A percentile compares a stretch with the other conserved stretches of the same genome.
phyloP scores from a whole-genome alignment of 2,797 vertebrate species.

The Pyrocephalus nanus region DNA sequence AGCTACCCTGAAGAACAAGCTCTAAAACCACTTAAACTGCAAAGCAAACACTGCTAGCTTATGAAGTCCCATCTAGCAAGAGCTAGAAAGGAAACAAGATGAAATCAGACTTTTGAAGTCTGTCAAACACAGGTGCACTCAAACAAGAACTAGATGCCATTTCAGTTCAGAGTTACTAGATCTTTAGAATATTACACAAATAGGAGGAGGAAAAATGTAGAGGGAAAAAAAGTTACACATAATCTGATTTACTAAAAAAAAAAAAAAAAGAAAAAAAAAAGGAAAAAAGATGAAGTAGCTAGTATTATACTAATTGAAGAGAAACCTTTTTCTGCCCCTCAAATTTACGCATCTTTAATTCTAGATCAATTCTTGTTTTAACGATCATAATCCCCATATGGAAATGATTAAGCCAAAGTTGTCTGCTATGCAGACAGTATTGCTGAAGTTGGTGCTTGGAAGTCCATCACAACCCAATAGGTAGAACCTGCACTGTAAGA shows the following conservation, averaged over 20 bases:
- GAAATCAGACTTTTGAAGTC: background rate
- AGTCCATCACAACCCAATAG: background rate
- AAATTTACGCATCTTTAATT: background rate
- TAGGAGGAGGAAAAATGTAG: no score
- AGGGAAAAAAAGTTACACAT: background rate
- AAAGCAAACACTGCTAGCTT: background rate
- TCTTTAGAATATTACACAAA: background rate
- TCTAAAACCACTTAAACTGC: background rate
- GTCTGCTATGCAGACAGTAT: background rate
- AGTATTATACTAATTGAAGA: background rate
- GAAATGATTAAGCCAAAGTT: background rate
- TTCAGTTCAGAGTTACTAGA: background rate
- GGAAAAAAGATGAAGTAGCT: background rate
- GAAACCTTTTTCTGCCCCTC: background rate
- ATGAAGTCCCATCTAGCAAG: background rate
- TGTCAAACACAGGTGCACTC: background rate
- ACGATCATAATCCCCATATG: background rate
- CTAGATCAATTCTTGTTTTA: background rate
- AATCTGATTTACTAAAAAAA: background rate
- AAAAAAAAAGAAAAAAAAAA: background rate
- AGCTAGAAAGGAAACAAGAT: background rate
- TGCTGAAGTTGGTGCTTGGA: background rate
- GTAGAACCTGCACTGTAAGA: fast-evolving
- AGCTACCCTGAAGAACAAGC: background rate
- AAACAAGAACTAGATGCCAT: background rate